Evolutionary conservation across 2,113 vertebrate species (phyloP), one percentile per base, ranked within the genome.

Genomic region (Spermophilus dauricus): DNA sequence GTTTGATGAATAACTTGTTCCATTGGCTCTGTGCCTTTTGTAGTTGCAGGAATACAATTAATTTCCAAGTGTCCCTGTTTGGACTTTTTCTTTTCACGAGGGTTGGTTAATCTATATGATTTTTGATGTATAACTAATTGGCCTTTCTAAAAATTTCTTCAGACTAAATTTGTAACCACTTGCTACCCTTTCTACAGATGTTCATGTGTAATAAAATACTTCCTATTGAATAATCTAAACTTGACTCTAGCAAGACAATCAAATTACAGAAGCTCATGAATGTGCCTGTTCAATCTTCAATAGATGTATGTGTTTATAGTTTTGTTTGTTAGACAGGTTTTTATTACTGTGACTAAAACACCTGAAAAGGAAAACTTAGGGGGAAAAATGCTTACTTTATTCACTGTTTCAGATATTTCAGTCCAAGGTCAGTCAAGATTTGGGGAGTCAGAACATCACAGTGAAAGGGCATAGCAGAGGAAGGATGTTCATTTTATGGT

Each of bases 21-120:
- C n/a, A 3, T n/a, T 82, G 26, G 10, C 34, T 20, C 7, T 28
- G 42, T n/a, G 22, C 3, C 11, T 45, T 72, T 73, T 67, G 9
- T 8, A 28, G 2, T 90, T 94, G 18, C 20, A 87, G 9, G 11
- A 81, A 92, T 51, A 10, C 13, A 56, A 95, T 87, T 75, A 2
- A 75, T 92, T 94, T 75, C 39, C 17, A 24, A 56, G 3, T 7
- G 76, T 94, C 17, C 32, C 8, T 83, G 4, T 45, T 95, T 91
- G 45, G 26, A 48, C 5, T 30, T 96, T 94, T 76, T 67, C 28
- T 94, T 90, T 82, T 78, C 58, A 91, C 3, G 73, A 80, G 26
- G 32, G 3, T 75, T 89, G 26, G 20, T 67, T 84, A 87, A 87
- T 92, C 10, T 61, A 16, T 75, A 18, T 89, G 53, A 14, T 76